A percentile compares a stretch with the other conserved stretches of the same genome.
These are phyloP conservation scores for Neodontobutis hainanensis DNA, from an alignment of 2,113 vertebrate genomes.

Conservation along the genomic window DNA sequence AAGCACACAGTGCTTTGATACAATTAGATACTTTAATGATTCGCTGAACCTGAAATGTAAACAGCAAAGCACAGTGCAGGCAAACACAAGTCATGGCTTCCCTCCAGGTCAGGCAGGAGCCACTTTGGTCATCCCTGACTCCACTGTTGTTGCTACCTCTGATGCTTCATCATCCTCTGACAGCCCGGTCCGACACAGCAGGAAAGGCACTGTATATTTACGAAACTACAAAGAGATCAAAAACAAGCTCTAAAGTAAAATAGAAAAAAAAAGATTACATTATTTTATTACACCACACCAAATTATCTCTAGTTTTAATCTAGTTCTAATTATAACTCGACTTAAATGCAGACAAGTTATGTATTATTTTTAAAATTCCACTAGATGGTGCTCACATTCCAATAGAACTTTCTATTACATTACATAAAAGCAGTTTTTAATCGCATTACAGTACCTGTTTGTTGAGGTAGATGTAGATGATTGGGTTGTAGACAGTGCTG, in stretches of 20 bases:
- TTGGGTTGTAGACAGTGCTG: conserved; percentile 72
- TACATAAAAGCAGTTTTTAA: background rate
- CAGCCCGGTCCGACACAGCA: conserved; percentile 55
- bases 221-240: conserved; percentile 51
- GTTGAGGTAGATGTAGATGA: conserved; percentile 78
- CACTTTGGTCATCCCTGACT: conserved; percentile 42
- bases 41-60: too few species aligned
- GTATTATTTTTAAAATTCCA: conserved; percentile 19
- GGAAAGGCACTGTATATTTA: conserved; percentile 58
- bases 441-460: conserved; percentile 60
- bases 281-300: background rate
- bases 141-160: conserved; percentile 33
- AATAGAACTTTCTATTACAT: background rate
- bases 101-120: conserved; percentile 48
- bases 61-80: background rate
- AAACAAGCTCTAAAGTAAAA: background rate
- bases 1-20: background rate
- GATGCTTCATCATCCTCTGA: conserved; percentile 44
- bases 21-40: too few species aligned
- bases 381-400: conserved; percentile 43
- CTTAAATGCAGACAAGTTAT: too few species aligned
- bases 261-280: too few species aligned
- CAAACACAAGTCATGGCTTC: background rate
- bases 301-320: too few species aligned
- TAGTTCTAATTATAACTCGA: too few species aligned